A percentile compares a stretch with the other conserved stretches of the same genome.
Conservation (phyloP, 2,113 vertebrate species). For the Pluvialis apricaria region DNA sequence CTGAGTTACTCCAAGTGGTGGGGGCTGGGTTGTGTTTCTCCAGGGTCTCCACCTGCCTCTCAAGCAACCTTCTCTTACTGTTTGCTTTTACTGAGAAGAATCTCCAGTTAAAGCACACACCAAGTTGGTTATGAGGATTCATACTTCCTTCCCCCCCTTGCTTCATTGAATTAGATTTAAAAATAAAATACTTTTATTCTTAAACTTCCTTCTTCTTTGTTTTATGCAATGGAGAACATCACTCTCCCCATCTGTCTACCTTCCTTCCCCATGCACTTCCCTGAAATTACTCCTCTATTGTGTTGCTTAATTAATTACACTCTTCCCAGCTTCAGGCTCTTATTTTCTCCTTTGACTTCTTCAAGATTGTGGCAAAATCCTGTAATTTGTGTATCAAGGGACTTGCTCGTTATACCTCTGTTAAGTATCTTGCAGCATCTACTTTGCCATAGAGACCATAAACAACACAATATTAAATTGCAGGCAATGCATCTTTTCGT, state of each 20-base stretch:
- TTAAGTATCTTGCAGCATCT: not conserved
- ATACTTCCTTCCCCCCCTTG: not conserved
- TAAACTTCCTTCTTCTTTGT: slow-evolving; percentile 14
- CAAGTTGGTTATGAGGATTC: not conserved
- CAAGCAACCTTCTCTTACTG: too few relatives aligned
- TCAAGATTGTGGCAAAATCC: not conserved
- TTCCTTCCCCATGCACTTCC: not conserved
- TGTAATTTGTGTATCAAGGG: not conserved
- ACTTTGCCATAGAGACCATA: not conserved
- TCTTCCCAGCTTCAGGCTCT: not conserved
- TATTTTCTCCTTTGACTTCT: not conserved
- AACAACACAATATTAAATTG: not conserved
- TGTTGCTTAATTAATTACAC: not conserved
- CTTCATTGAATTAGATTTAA: slow-evolving; percentile 6
- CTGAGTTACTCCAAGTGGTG: too few relatives aligned
- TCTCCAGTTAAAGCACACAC: not conserved
- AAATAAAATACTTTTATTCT: slow-evolving; percentile 2
- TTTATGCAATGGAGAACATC: not conserved
- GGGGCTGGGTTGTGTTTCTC: too few relatives aligned
- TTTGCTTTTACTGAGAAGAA: not conserved
- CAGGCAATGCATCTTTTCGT: not conserved
- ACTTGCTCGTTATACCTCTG: not conserved
- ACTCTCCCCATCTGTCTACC: not conserved
- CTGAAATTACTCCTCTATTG: not conserved
- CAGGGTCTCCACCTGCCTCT: too few relatives aligned